Base-by-base conservation (phyloP, 2,888 invertebrate genomes). In the Sphaerophoria rueppellii region DNA sequence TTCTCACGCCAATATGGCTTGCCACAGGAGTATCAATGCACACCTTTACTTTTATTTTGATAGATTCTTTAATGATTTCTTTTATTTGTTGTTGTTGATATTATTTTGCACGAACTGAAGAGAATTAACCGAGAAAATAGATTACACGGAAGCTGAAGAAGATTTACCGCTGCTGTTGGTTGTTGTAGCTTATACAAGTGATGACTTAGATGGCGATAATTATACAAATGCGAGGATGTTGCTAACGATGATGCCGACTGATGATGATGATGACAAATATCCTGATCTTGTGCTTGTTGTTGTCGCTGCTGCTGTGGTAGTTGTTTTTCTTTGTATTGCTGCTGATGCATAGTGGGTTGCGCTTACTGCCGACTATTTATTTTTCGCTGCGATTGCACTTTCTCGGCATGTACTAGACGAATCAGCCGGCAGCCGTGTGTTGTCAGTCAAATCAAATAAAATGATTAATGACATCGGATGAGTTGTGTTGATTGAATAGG, bases 311-410 rank as follows among this genome's bases (percentile, higher is more conserved):
- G 58, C 24, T 24, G 24, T 24, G 24, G 24, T 24, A 24, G 24
- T 24, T 24, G 24, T 24, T 24, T 24, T 24, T 24, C 24, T 24
- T 24, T 24, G 24, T 24, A 24, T 61, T 81, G 76, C 76, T 85
- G 76, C 85, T 73, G 85, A 76, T 81, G 70, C 85, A 85, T 85
- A 85, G 65, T 85, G 85, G 63, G 85, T 73, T 63, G 60, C 70
- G 72, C 83, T 75, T 55, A 37, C 63, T 35, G 12, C 50, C 24
- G 32, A 37, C n/a, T 67, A 67, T 67, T 54, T 40, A 40, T 54
- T 67, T 54, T 11, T 58, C 24, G 65, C 34, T 14, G 48, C 24
- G 24, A 24, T 48, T 48, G 63, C 65, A 48, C 63, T 14, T 37
- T 52, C 11, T 24, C 24, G 24, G 43, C 9, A 43, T 43, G 12